These are phyloP conservation scores for Notothenia rossii DNA, from an alignment of 2,113 vertebrate species.

Conservation along the genomic window DNA sequence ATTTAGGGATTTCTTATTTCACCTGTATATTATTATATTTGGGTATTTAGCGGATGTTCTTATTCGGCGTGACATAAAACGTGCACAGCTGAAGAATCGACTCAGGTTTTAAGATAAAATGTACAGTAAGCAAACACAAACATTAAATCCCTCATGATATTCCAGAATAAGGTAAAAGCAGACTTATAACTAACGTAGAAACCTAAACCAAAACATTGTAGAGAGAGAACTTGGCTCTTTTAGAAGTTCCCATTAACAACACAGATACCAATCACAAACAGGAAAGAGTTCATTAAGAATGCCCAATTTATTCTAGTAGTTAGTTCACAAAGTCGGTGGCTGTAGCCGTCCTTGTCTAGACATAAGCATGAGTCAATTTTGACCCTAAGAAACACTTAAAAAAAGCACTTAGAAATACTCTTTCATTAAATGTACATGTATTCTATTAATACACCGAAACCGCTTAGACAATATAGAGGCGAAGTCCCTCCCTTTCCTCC, in stretches of 20 bases:
- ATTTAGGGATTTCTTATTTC: conserved; percentile 38
- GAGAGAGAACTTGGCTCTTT: neutral
- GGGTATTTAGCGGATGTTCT: conserved; percentile 19
- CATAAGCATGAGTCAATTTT: conserved; percentile 23
- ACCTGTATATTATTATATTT: neutral
- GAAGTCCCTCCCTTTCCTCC: too few relatives aligned
- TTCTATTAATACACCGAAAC: too few relatives aligned
- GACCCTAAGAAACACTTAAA: too few relatives aligned
- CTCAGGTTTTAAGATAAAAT: conserved; percentile 5
- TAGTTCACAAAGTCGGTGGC: conserved; percentile 1
- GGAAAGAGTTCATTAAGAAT: neutral
- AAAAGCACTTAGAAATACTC: too few relatives aligned
- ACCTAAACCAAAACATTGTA: neutral
- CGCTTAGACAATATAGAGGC: too few relatives aligned
- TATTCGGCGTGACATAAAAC: conserved; percentile 1
- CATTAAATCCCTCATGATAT: conserved; percentile 8
- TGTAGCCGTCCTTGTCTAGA: conserved; percentile 10
- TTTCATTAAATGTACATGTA: too few relatives aligned
- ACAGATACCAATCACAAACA: neutral
- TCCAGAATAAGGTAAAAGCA: neutral
- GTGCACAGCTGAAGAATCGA: conserved; percentile 4
- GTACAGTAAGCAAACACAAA: neutral
- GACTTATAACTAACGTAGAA: neutral
- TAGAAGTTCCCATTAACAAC: neutral
- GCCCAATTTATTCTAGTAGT: conserved; percentile 20